phyloP scores from a whole-genome alignment of 2,888 invertebrate genomes.

The Didymodactylos carnosus region DNA sequence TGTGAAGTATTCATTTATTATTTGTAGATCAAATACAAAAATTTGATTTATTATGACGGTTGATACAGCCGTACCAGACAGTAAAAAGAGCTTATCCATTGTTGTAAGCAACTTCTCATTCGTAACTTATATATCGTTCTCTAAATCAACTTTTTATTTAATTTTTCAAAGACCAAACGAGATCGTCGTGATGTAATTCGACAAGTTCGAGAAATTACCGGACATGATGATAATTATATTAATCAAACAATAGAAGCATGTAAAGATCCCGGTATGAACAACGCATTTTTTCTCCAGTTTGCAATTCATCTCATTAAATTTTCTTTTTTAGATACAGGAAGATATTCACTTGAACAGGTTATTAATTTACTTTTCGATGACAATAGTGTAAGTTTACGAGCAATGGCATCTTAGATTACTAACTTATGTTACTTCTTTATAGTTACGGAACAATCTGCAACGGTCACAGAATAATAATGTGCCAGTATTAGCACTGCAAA shows the following conservation, averaged over 20 bases:
- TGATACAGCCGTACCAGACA: neutral
- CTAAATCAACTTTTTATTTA: no score
- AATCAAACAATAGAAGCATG: constrained; percentile 28
- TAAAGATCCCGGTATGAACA: constrained; percentile 24
- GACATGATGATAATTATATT: constrained; percentile 23
- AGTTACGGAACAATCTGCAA: neutral
- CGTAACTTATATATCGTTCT: no score
- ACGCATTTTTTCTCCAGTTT: constrained; percentile 29
- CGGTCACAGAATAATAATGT: neutral
- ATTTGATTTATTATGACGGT: neutral
- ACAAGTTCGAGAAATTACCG: constrained; percentile 18
- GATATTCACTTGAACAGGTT: neutral
- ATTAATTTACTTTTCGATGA: neutral
- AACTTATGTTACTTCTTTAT: neutral
- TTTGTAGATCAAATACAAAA: no score
- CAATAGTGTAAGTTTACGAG: neutral
- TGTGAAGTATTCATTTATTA: no score
- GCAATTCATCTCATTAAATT: constrained; percentile 24
- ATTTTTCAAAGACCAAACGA: constrained; percentile 2
- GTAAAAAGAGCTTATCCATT: neutral
- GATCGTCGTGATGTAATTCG: constrained; percentile 9
- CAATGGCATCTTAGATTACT: neutral
- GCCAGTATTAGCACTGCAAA: no score
- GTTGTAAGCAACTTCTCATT: no score
- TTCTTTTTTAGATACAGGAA: constrained; percentile 9